These are phyloP conservation scores for Mimas tiliae DNA, from an alignment of 2,888 invertebrate species.

Conservation along the genomic window DNA sequence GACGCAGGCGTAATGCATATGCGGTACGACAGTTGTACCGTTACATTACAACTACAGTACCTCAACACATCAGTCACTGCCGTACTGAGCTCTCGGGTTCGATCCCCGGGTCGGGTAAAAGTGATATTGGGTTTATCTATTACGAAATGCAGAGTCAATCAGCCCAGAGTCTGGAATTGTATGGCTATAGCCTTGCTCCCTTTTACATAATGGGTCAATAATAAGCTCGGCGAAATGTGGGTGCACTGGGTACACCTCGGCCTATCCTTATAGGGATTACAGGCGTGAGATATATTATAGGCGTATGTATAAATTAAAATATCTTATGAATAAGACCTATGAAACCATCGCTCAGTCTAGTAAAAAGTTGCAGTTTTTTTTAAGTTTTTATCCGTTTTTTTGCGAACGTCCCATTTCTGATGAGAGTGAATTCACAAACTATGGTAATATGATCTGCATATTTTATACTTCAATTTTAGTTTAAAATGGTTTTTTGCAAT, in stretches of 20 bases:
- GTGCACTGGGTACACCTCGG: neutral
- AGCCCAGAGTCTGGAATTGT: no score
- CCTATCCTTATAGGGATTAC: neutral
- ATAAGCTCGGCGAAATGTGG: neutral
- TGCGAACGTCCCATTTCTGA: slow-evolving; percentile 12
- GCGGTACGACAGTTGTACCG: no score
- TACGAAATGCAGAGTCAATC: no score
- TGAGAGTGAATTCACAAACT: slow-evolving; percentile 19
- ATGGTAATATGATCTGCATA: slow-evolving; percentile 17
- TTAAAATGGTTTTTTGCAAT: neutral
- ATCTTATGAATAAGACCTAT: no score
- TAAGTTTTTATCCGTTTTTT: neutral
- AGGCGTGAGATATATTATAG: neutral
- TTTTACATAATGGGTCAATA: no score
- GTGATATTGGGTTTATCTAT: no score
- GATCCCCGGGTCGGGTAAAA: neutral
- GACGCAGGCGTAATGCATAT: neutral
- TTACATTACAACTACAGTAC: no score
- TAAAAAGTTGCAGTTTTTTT: no score
- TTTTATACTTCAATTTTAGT: slow-evolving; percentile 15
- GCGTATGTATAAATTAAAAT: no score
- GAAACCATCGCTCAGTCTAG: no score
- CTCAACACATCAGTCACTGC: no score
- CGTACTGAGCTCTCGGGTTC: neutral
- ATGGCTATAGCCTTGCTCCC: no score